Evolutionary conservation across 2,888 invertebrate species (phyloP), one percentile per base, ranked within the genome.

Genomic region (Torymus texanus): DNA sequence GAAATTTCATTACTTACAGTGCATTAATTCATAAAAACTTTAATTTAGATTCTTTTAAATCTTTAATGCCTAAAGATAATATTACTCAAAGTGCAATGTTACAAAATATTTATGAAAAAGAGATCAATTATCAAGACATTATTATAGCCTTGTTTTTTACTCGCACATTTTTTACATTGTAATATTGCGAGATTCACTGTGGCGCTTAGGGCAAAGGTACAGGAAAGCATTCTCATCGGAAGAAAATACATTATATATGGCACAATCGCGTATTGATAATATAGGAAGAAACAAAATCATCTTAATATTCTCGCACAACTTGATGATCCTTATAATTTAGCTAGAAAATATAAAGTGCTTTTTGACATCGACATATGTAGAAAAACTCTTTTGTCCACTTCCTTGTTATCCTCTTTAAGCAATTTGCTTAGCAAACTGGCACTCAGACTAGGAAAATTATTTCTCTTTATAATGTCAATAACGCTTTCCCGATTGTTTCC

Each of bases 331-430:
- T 56, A 5, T 70, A 74, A 56, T 73, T 16, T 75, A 71, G 56
- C 24, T 76, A 78, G 65, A 79, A 81, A 81, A 75, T 81, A 83
- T 76, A 72, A 75, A 83, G 74, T 79, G 67, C 63, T 80, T 77
- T 81, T 71, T 16, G 56, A 82, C 51, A 56, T 72, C 62, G 70
- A 66, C 68, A 61, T 58, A 59, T 68, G 53, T 81, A 80, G 53
- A 63, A 76, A 77, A 75, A 65, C 65, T 50, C n/a, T 66, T 62
- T 18, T 62, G 24, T 5, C 21, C 61, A 11, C 13, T 63, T 8
- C 8, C 41, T 41, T 41, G 41, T 8, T 0, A 41, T 18, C 70
- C 53, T 61, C 76, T 71, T 56, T 78, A 59, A 56, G 56, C 24
- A 21, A 68, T 21, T 51, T 56, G 21, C 8, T 41, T 8, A 41